phyloP scores from a whole-genome alignment of 2,797 vertebrate species.

The Xenops minutus region DNA sequence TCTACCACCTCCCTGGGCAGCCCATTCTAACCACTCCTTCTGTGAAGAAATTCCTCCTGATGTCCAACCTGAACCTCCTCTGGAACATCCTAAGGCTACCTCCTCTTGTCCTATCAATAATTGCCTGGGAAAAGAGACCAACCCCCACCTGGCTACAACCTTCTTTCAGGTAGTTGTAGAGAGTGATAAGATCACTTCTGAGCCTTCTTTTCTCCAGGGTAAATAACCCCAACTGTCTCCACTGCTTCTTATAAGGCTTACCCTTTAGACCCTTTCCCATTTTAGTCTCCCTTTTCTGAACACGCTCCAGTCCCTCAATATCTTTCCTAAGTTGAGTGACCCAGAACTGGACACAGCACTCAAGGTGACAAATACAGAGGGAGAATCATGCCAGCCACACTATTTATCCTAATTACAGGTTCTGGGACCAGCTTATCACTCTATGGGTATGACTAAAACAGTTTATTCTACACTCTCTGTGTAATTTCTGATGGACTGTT shows the following conservation, averaged over 20 bases:
- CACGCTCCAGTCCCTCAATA: not conserved
- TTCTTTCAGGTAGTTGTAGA: not conserved
- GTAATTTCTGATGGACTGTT: too few relatives aligned
- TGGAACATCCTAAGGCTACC: not conserved
- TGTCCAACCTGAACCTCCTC: not conserved
- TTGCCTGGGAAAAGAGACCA: not conserved
- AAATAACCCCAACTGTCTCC: not conserved
- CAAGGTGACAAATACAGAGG: not conserved
- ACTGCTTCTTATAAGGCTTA: not conserved
- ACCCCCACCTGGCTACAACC: not conserved
- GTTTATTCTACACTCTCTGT: too few relatives aligned
- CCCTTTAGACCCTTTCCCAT: not conserved
- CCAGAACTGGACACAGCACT: accelerated
- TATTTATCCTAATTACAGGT: too few relatives aligned
- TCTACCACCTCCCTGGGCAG: not conserved
- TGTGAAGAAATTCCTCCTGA: not conserved
- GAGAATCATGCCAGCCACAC: not conserved
- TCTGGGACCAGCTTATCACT: too few relatives aligned
- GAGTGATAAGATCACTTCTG: not conserved
- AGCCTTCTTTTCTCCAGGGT: not conserved
- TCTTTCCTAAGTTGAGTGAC: not conserved
- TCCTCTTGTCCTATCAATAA: not conserved
- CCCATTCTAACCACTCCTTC: not conserved
- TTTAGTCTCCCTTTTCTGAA: not conserved
- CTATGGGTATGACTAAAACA: too few relatives aligned